Base-by-base conservation (phyloP, 2,113 vertebrate species). In the Pteropus alecto region DNA sequence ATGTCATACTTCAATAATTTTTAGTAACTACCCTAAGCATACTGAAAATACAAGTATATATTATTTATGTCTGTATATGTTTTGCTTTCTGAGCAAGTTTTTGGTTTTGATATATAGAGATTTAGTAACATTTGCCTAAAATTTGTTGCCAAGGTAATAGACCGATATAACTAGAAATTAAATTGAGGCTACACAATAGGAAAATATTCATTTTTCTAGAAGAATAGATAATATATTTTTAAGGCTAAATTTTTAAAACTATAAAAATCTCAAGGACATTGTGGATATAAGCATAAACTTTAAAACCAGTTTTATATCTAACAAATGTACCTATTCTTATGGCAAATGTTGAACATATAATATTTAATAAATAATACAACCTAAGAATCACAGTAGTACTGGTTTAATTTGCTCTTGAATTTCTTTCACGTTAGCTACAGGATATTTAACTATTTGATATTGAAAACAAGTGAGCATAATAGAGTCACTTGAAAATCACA, bases 141-240 rank as follows among this genome's bases (percentile, higher is more conserved):
- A 87, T n/a, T 41, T 90, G 8, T 51, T 86, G 8, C 38, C 21
- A 67, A 54, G 4, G 4, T 87, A 54, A 78, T 78, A 73, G 38
- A 65, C 46, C 54, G 7, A 68, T 93, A 7, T 58, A 71, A 71
- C 3, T 85, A 68, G 65, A 96, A 86, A 92, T 96, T 91, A 95
- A 77, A 87, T n/a, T 82, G 58, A 92, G 78, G 1, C 15, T 28
- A 87, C 35, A 73, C 6, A 68, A 70, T 61, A 77, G 38, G 61
- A 96, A 81, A 82, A 35, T 48, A 73, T 22, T 74, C 7, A 85
- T 65, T 74, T 35, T 26, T 77, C 35, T 35, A 71, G 33, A 12
- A 10, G 12, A 65, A 58, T 11, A 28, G 4, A 21, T 43, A 22
- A 78, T 71, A 30, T 63, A 28, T 67, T 33, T 65, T 95, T 76